Evolutionary conservation across 2,888 invertebrate genomes (phyloP).

Genomic region (Leptarthrus brevirostris): DNA sequence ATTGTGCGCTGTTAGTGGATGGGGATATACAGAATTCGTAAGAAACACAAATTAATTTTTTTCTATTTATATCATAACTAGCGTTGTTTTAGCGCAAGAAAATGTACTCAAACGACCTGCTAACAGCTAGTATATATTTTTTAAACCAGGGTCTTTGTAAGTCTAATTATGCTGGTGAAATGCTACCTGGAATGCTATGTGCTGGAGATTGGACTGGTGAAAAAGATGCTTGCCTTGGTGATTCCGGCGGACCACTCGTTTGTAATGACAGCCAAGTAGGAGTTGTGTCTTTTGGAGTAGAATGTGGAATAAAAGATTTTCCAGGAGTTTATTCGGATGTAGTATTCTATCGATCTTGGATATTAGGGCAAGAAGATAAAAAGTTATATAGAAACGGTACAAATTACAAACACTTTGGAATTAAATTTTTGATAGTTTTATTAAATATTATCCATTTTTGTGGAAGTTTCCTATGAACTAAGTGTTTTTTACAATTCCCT

Average conservation of each 20-base stretch:
- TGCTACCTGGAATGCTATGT: background rate
- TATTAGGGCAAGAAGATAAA: too few relatives aligned
- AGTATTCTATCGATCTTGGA: background rate
- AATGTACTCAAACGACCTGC: background rate
- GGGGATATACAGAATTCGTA: background rate
- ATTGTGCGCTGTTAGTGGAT: background rate
- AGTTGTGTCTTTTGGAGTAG: background rate
- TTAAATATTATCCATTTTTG: too few relatives aligned
- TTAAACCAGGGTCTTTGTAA: background rate
- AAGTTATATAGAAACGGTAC: too few relatives aligned
- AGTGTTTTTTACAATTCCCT: too few relatives aligned
- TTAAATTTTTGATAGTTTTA: too few relatives aligned
- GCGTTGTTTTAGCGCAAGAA: background rate
- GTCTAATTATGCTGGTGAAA: fast-evolving
- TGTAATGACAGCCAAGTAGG: background rate
- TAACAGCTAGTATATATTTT: background rate
- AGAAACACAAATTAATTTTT: background rate
- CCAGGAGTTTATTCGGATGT: background rate
- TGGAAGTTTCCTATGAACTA: too few relatives aligned
- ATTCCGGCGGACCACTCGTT: background rate
- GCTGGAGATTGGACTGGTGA: conserved; percentile 6
- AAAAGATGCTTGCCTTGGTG: background rate
- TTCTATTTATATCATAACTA: too few relatives aligned
- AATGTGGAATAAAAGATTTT: background rate
- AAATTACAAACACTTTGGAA: too few relatives aligned